A percentile compares a stretch with the other conserved stretches of the same genome.
phyloP scores from a whole-genome alignment of 2,888 invertebrate species.

The Athripsodes cinereus region DNA sequence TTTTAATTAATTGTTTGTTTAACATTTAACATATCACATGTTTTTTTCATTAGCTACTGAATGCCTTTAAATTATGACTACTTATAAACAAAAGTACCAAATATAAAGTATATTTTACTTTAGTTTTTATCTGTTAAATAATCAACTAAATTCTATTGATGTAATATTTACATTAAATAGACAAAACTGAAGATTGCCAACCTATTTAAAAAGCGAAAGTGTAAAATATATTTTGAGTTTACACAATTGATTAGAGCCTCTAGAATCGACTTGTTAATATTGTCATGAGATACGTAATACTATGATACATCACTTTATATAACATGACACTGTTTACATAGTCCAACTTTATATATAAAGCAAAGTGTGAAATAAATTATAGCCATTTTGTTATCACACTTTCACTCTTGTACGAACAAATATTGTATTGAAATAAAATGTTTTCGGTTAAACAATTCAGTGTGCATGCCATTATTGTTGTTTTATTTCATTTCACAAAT shows the following conservation, averaged over 20 bases:
- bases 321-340: neutral
- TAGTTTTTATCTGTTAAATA: no score
- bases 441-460: neutral
- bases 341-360: neutral
- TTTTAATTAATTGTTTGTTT: no score
- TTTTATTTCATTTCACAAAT: neutral
- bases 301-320: neutral
- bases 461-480: neutral
- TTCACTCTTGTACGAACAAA: neutral
- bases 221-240: neutral
- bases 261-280: no score
- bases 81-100: no score
- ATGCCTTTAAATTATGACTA: no score
- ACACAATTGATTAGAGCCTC: neutral
- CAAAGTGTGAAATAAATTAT: neutral
- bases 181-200: no score
- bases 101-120: no score
- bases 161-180: no score
- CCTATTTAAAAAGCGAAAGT: neutral
- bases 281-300: no score
- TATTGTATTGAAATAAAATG: neutral
- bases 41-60: no score
- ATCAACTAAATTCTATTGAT: no score
- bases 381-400: neutral
- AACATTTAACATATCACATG: no score